Conservation (phyloP, 2,888 invertebrate genomes). For the Myopa testacea region DNA sequence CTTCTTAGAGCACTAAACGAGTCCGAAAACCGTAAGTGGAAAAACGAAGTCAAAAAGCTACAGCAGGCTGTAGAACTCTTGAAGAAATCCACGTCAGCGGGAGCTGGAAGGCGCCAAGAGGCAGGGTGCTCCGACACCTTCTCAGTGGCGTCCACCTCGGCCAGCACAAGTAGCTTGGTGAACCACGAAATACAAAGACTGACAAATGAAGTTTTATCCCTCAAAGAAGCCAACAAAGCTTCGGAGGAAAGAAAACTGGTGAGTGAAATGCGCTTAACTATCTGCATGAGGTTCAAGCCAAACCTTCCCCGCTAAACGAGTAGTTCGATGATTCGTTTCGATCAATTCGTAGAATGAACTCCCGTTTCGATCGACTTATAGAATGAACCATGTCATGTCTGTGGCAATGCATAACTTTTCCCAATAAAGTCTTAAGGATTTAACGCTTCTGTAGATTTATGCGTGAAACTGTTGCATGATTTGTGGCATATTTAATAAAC, state of each 20-base stretch:
- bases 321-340: too few relatives aligned
- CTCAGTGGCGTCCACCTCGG: slow-evolving; percentile 47
- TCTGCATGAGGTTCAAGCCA: neutral
- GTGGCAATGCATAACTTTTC: too few relatives aligned
- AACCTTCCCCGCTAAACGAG: neutral
- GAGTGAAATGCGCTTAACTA: slow-evolving; percentile 47
- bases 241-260: slow-evolving; percentile 78
- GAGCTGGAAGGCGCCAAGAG: slow-evolving; percentile 51
- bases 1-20: slow-evolving; percentile 71
- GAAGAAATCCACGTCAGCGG: slow-evolving; percentile 55
- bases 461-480: too few relatives aligned
- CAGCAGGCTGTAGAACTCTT: slow-evolving; percentile 72
- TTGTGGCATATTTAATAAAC: too few relatives aligned
- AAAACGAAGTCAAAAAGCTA: slow-evolving; percentile 73
- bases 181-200: slow-evolving; percentile 67
- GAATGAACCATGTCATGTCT: too few relatives aligned
- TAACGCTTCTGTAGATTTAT: too few relatives aligned
- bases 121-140: slow-evolving; percentile 49
- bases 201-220: slow-evolving; percentile 72
- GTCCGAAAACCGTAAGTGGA: slow-evolving; percentile 71
- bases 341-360: too few relatives aligned
- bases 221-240: slow-evolving; percentile 74
- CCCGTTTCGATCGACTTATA: too few relatives aligned
- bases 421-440: too few relatives aligned
- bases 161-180: slow-evolving; percentile 52